These are phyloP conservation scores for Micropoecilia bifurca DNA, from an alignment of 2,797 vertebrate species.

Conservation along the genomic window DNA sequence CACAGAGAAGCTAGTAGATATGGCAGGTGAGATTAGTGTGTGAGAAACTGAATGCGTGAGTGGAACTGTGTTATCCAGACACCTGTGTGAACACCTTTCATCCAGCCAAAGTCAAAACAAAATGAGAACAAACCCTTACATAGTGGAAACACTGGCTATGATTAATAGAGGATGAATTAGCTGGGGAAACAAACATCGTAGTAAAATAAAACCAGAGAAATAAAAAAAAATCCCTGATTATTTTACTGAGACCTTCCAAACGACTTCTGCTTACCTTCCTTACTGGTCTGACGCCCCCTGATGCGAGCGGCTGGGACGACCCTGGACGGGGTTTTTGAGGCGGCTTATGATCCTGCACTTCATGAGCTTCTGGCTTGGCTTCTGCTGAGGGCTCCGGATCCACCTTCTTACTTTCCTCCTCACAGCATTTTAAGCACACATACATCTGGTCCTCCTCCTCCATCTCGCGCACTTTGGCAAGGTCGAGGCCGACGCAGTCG, in stretches of 20 bases:
- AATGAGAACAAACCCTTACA: conserved; percentile 66
- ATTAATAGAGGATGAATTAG: conserved; percentile 68
- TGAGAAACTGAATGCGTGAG: conserved; percentile 6
- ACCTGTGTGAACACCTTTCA: conserved; percentile 50
- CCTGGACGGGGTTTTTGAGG: conserved; percentile 78
- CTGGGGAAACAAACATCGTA: conserved; percentile 53
- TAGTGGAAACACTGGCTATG: conserved; percentile 60
- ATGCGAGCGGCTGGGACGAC: conserved; percentile 70
- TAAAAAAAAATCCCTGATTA: not conserved
- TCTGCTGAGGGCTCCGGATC: conserved; percentile 66
- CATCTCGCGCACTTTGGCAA: conserved; percentile 95
- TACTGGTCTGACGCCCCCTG: conserved; percentile 87
- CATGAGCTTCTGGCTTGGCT: conserved; percentile 67
- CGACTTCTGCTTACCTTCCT: conserved; percentile 81
- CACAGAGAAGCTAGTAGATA: not conserved
- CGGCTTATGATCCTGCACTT: conserved; percentile 80
- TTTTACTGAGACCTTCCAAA: not conserved
- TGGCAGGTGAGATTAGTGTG: conserved; percentile 11
- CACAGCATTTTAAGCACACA: conserved; percentile 95
- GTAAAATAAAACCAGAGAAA: conserved; percentile 19
- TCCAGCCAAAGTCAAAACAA: conserved; percentile 51
- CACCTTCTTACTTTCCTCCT: conserved; percentile 89
- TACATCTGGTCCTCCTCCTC: conserved; percentile 98
- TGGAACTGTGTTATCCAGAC: conserved; percentile 26
- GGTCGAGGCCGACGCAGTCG: conserved; percentile 95